These are phyloP conservation scores for Crypturellus tataupa DNA, from an alignment of 2,797 vertebrate species.

Conservation along the genomic window DNA sequence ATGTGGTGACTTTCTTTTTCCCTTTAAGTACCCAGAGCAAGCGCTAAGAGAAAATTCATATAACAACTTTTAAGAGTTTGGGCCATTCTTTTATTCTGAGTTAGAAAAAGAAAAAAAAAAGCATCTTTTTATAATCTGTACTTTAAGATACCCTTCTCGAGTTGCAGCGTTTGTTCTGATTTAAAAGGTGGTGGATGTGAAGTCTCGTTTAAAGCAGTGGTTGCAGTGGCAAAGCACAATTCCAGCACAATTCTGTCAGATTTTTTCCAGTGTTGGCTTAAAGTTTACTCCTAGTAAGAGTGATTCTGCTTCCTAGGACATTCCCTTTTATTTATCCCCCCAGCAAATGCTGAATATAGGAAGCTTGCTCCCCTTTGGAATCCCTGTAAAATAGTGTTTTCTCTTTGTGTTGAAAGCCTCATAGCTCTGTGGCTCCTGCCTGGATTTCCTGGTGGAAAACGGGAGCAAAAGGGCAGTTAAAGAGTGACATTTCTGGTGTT, in stretches of 20 bases:
- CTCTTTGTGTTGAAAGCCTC: neutral
- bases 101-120: neutral
- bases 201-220: neutral
- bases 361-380: neutral
- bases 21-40: neutral
- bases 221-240: too few relatives aligned
- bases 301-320: neutral
- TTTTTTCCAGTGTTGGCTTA: neutral
- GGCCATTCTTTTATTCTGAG: neutral
- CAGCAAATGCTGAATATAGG: neutral
- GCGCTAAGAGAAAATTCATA: accelerated
- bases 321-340: neutral
- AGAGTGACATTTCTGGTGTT: neutral
- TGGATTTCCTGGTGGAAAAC: neutral
- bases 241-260: too few relatives aligned
- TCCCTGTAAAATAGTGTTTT: neutral
- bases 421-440: neutral
- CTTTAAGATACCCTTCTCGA: neutral
- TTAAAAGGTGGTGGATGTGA: neutral
- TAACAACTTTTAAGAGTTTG: neutral
- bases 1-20: neutral
- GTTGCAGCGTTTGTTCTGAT: neutral
- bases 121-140: too few relatives aligned
- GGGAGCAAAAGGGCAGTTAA: neutral
- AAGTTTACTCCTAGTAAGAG: too few relatives aligned